These are phyloP conservation scores for Calameuta filiformis DNA, from an alignment of 2,888 invertebrate genomes.

Conservation along the genomic window DNA sequence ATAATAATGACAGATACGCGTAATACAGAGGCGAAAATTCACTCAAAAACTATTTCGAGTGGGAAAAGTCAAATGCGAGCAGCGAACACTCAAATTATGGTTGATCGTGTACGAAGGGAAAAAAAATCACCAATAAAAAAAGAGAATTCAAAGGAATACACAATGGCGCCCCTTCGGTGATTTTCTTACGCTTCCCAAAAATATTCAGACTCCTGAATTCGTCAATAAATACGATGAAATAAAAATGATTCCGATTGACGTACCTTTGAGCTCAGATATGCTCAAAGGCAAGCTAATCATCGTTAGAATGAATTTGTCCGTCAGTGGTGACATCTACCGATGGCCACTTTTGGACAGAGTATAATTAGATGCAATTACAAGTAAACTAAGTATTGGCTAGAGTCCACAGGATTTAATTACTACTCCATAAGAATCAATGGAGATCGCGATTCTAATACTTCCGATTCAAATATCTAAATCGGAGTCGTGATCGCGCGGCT, in stretches of 20 bases:
- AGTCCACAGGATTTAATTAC: not conserved
- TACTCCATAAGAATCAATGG: not conserved
- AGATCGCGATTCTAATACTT: not conserved
- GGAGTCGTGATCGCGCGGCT: slow-evolving; percentile 20
- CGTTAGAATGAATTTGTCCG: not conserved
- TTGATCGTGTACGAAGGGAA: not conserved
- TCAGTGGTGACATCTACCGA: not conserved
- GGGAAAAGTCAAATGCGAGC: too few relatives aligned
- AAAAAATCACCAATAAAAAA: not conserved
- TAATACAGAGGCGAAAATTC: not conserved
- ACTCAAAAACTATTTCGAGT: not conserved
- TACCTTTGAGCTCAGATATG: not conserved
- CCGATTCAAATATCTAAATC: slow-evolving; percentile 15
- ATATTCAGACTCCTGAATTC: not conserved
- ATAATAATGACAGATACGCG: not conserved
- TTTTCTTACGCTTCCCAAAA: not conserved
- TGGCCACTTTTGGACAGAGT: not conserved
- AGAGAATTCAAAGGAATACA: not conserved
- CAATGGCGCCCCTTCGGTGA: too few relatives aligned
- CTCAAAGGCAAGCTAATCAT: not conserved
- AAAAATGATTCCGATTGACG: not conserved
- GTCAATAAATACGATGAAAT: not conserved
- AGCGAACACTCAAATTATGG: not conserved
- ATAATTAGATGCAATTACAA: not conserved
- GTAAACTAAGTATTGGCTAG: not conserved